phyloP scores from a whole-genome alignment of 2,797 vertebrate species.

The Fundulus diaphanus region DNA sequence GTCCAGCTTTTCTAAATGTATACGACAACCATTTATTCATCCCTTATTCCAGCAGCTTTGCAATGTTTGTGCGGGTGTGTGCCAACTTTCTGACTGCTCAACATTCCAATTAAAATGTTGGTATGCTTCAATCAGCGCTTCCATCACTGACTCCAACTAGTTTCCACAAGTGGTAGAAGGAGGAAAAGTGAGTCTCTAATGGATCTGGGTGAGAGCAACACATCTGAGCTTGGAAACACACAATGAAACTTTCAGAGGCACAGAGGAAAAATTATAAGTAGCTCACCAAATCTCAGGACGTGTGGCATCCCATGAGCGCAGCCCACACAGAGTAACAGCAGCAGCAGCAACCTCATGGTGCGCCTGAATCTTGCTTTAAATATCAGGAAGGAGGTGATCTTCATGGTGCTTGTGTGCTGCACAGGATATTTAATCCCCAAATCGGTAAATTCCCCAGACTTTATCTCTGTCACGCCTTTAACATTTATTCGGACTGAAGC shows the following conservation, averaged over 20 bases:
- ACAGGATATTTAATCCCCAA: conserved; percentile 76
- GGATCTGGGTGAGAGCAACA: conserved; percentile 27
- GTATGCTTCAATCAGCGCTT: neutral
- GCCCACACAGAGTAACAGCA: conserved; percentile 91
- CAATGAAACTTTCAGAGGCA: conserved; percentile 44
- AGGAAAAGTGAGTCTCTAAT: conserved; percentile 28
- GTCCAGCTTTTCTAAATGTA: neutral
- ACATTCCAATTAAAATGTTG: neutral
- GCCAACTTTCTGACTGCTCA: conserved; percentile 5
- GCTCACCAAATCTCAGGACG: conserved; percentile 98
- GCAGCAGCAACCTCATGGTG: conserved; percentile 87
- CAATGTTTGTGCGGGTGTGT: neutral
- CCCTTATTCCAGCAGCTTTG: conserved; percentile 8
- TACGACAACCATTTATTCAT: neutral
- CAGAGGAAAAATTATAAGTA: conserved; percentile 2
- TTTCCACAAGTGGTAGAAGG: conserved; percentile 5
- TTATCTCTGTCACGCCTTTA: conserved; percentile 58
- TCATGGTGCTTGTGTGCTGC: conserved; percentile 89
- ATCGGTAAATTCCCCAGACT: conserved; percentile 83
- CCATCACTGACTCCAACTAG: conserved; percentile 16
- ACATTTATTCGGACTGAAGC: conserved; percentile 81
- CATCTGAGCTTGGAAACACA: conserved; percentile 9
- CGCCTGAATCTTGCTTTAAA: conserved; percentile 89
- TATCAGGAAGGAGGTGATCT: conserved; percentile 88
- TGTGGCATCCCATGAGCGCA: conserved; percentile 96